Base-by-base conservation (phyloP, 2,888 invertebrate species). In the Steinernema hermaphroditum region DNA sequence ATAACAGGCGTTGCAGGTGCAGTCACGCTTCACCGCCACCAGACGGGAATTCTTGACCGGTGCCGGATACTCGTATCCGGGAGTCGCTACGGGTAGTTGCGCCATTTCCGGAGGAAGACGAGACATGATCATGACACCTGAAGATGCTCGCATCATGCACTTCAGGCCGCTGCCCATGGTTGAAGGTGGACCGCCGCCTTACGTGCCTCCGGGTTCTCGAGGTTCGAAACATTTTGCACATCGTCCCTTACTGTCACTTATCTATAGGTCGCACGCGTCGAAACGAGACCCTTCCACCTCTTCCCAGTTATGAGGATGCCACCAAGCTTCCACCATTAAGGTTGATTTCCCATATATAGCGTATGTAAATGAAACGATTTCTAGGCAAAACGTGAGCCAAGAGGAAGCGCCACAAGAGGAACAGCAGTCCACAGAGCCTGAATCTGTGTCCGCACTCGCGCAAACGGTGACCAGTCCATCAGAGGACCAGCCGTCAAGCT, bases 231-330 rank as follows among this genome's bases (percentile, higher is more conserved):
- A 12, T 37, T 37, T 4, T 4, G 6, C 6, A 37, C 4, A 37
- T 37, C 37, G 4, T 4, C 4, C 37, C 37, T 37, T 12, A 12
- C 4, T 4, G 12, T 37, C 4, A 8, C 37, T 8, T 4, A 37
- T 4, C 12, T 37, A 8, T 37, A 37, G 37, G 77, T 12, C 69
- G 81, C 29, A 50, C 75, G 24, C 73, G 78, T 27, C 14, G 54
- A 4, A 77, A 80, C 24, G 80, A 81, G 44, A 74, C 75, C 8
- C 75, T 85, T 16, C 85, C 85, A 1, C 85, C 85, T 0, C 72
- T 85, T 14, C 85, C 85, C 0, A 81, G 78, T n/a, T 85, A 85
- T 76, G 85, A 85, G 68, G 85, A 85, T 70, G 85, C 85, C 0
- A 85, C 85, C 0, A 85, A 85, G 69, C 74, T 83, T 70, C 80